Evolutionary conservation across 1,140 invertebrate genomes (phyloP).

Genomic region (Orchestia grillus): DNA sequence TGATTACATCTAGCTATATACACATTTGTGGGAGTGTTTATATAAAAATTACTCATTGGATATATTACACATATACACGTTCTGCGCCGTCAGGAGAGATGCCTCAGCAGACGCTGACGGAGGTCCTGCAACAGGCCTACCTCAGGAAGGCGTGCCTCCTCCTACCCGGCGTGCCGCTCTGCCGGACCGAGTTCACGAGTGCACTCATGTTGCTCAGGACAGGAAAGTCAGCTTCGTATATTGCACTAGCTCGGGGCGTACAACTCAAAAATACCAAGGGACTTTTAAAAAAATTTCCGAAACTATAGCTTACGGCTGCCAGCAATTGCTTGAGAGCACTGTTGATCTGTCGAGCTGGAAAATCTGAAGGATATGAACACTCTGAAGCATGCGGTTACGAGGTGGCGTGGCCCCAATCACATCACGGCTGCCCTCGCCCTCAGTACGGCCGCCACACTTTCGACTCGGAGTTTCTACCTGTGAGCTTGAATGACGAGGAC

Average conservation of each 20-base stretch:
- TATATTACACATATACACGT: conserved; percentile 47
- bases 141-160: neutral
- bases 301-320: neutral
- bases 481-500: conserved; percentile 17
- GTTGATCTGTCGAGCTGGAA: neutral
- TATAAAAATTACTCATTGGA: conserved; percentile 46
- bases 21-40: conserved; percentile 13
- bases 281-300: neutral
- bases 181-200: neutral
- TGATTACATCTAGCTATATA: conserved; percentile 28
- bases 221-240: neutral
- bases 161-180: neutral
- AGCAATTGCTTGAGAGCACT: neutral
- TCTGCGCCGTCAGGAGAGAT: neutral
- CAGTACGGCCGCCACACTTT: conserved; percentile 60
- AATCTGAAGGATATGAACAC: neutral
- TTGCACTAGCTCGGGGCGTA: neutral
- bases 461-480: conserved; percentile 49
- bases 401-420: neutral
- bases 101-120: no score
- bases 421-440: neutral
- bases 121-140: neutral
- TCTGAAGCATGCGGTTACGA: neutral
- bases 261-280: neutral
- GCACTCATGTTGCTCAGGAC: neutral